These are phyloP conservation scores for Notospermus geniculatus DNA, from an alignment of 1,140 invertebrate species.

Conservation along the genomic window DNA sequence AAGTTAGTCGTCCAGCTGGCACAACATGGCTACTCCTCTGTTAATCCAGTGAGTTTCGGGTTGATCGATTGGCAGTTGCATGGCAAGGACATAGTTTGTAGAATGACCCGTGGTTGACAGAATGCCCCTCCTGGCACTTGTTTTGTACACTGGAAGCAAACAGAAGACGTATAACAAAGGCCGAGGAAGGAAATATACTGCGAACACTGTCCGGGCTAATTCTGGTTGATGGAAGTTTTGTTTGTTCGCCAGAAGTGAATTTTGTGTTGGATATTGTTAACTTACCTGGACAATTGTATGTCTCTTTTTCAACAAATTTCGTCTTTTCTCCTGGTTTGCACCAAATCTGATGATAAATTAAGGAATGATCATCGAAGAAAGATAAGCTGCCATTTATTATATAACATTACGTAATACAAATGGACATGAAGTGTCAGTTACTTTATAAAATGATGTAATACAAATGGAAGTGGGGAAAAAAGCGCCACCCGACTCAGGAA, in stretches of 20 bases:
- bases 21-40: slow-evolving; percentile 79
- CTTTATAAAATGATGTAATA: no score
- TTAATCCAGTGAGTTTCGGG: slow-evolving; percentile 82
- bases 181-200: not conserved
- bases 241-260: not conserved
- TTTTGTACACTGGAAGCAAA: slow-evolving; percentile 80
- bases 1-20: slow-evolving; percentile 71
- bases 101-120: slow-evolving; percentile 88
- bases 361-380: no score
- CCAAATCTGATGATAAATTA: slow-evolving; percentile 66
- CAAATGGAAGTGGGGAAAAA: no score
- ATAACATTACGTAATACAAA: no score
- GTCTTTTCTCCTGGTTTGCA: slow-evolving; percentile 70
- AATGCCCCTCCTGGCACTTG: slow-evolving; percentile 73
- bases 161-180: not conserved
- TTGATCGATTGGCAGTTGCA: slow-evolving; percentile 68
- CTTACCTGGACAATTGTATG: slow-evolving; percentile 70
- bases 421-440: no score
- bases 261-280: not conserved
- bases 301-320: slow-evolving; percentile 63
- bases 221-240: not conserved
- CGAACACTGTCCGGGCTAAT: not conserved
- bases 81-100: slow-evolving; percentile 85
- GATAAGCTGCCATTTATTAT: no score
- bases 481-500: no score